These are phyloP conservation scores for Eurytoma californica DNA, from an alignment of 2,888 invertebrate genomes.

Conservation along the genomic window DNA sequence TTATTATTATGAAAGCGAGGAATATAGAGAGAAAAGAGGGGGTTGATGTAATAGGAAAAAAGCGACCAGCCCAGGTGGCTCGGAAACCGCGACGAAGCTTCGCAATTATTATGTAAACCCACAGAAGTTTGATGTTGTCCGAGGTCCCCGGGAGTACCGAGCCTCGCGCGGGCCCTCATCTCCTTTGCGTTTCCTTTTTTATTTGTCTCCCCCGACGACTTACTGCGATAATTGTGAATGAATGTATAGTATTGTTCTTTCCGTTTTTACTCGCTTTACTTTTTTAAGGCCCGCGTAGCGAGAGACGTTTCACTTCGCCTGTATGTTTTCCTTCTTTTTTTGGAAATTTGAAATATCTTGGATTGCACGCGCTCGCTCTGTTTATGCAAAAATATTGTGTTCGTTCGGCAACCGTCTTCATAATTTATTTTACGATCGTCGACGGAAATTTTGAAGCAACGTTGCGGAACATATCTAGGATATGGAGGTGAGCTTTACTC, in stretches of 20 bases:
- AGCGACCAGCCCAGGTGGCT: slow-evolving; percentile 38
- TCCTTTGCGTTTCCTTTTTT: not conserved
- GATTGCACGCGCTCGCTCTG: not conserved
- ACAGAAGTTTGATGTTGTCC: not conserved
- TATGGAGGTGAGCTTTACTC: no score
- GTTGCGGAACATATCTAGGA: no score
- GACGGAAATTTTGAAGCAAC: no score
- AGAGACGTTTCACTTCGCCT: not conserved
- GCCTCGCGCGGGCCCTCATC: no score
- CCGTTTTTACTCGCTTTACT: slow-evolving; percentile 3
- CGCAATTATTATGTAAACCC: slow-evolving; percentile 7
- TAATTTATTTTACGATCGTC: no score
- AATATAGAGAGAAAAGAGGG: not conserved
- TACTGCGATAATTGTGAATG: slow-evolving; percentile 49
- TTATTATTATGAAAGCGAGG: slow-evolving; percentile 14
- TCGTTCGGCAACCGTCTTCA: no score
- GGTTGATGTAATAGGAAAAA: slow-evolving; percentile 3
- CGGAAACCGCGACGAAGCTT: not conserved
- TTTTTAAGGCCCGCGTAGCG: slow-evolving; percentile 15
- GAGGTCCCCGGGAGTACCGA: no score
- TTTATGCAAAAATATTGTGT: not conserved
- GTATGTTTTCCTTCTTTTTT: slow-evolving; percentile 7
- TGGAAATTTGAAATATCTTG: slow-evolving; percentile 13
- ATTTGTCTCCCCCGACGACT: slow-evolving; percentile 11
- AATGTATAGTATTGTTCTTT: slow-evolving; percentile 44